Base-by-base conservation (phyloP, 1,140 invertebrate genomes). In the Heterodera carotae region DNA sequence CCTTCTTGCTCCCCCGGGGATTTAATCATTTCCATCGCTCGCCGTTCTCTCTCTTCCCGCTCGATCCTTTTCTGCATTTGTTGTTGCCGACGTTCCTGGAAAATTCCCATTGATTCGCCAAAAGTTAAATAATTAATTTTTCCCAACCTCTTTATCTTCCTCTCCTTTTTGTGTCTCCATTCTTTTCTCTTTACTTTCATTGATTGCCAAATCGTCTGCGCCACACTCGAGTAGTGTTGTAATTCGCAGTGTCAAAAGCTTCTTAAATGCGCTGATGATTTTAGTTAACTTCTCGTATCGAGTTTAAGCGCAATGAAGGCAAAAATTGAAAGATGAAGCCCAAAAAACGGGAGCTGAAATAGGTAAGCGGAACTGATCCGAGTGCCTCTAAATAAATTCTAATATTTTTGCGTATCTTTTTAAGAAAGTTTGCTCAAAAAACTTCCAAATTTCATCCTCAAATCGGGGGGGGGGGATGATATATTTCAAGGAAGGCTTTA, bases 181-280 rank as follows among this genome's bases (percentile, higher is more conserved):
- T 12, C 25, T 22, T 27, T 62, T 25, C 34, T n/a, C 31, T 5
- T 71, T 18, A 59, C 33, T 59, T 71, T 27, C 75, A 7, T 56
- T 56, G 48, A 5, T 22, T 56, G 33, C 60, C n/a, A 39, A 12
- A 18, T 71, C 59, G 33, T 25, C 39, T 53, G 43, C 6, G 25
- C 73, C 67, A 27, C 29, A 12, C 66, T 76, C 15, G 29, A 81
- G n/a, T 18, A 79, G 48, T 64, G 78, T 62, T 31, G 78, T 79
- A 29, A 81, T 80, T 71, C 78, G 79, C 22, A 79, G 12, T n/a
- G 78, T 69, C 8, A 72, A 43, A 66, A 79, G 71, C 29, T 81
- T 12, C 78, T 79, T 39, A 70, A 79, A 43, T 75, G 60, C 25
- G 27, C 2, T 29, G n/a, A 70, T 31, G 8, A 29, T n/a, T n/a